Conservation (phyloP, 2,888 invertebrate genomes). For the Himalopsyche kuldschensis region DNA sequence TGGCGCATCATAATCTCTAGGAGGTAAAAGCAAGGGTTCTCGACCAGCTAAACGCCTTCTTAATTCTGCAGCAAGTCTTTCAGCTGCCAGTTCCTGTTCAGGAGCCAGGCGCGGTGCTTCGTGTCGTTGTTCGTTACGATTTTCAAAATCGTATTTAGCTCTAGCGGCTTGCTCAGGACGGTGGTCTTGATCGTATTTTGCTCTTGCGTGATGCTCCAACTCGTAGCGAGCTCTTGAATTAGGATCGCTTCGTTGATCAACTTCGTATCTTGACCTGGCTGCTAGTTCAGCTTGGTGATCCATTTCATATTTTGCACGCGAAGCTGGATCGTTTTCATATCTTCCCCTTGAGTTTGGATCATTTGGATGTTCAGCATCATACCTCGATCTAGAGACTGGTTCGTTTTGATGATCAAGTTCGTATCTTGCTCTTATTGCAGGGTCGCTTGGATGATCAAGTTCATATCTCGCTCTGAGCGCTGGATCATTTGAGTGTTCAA, state of each 20-base stretch:
- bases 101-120: conserved; percentile 57
- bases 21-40: conserved; percentile 84
- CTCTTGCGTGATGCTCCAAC: conserved; percentile 67
- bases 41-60: conserved; percentile 59
- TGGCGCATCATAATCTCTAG: conserved; percentile 92
- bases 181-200: neutral
- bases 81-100: conserved; percentile 46
- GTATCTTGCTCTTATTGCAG: neutral
- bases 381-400: neutral
- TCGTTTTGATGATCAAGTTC: neutral
- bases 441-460: neutral
- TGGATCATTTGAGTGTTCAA: conserved; percentile 1
- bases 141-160: neutral
- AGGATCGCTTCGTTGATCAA: conserved; percentile 40
- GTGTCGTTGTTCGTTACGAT: conserved; percentile 18
- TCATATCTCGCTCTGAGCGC: neutral
- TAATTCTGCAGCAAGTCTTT: conserved; percentile 89
- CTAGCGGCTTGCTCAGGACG: neutral
- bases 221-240: conserved; percentile 42
- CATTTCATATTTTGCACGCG: conserved; percentile 50
- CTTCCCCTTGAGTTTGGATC: neutral
- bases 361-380: neutral
- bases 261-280: neutral
- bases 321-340: conserved; percentile 43
- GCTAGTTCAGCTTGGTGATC: conserved; percentile 66